Evolutionary conservation across 2,888 invertebrate genomes (phyloP).

Genomic region (Idaea dimidiata): DNA sequence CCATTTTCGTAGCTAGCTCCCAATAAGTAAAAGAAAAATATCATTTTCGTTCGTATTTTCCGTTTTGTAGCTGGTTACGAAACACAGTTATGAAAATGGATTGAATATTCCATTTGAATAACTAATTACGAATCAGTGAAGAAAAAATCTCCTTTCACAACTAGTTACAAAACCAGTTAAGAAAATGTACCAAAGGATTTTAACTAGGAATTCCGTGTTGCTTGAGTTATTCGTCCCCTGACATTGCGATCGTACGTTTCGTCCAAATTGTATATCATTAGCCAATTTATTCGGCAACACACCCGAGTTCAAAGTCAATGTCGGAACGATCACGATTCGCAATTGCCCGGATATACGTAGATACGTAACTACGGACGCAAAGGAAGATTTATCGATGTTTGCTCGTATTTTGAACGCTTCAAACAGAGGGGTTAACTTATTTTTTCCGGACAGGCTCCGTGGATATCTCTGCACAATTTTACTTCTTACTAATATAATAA

Average conservation of each 20-base stretch:
- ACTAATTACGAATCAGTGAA: too few species aligned
- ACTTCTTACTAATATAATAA: too few species aligned
- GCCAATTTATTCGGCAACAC: conserved; percentile 43
- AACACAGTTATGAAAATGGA: too few species aligned
- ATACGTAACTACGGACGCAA: neutral
- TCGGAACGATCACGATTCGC: conserved; percentile 27
- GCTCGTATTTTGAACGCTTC: neutral
- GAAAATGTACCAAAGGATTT: neutral
- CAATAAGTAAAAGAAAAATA: too few species aligned
- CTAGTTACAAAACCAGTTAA: too few species aligned
- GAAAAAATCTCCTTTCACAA: too few species aligned
- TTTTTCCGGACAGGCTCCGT: neutral
- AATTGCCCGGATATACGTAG: conserved; percentile 2
- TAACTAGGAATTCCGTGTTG: conserved; percentile 6
- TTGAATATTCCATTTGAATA: too few species aligned
- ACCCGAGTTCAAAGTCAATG: conserved; percentile 57
- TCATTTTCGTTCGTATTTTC: too few species aligned
- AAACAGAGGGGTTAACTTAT: neutral
- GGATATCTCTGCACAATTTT: too few species aligned
- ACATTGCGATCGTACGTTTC: neutral
- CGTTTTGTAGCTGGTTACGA: too few species aligned
- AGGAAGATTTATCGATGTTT: neutral
- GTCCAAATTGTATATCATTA: conserved; percentile 28
- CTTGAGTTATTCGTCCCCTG: conserved; percentile 2
- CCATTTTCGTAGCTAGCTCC: too few species aligned